Evolutionary conservation across 35 echinoderm and acorn worm species (phyloP).

Genomic region (Ophiothrix spiculata): DNA sequence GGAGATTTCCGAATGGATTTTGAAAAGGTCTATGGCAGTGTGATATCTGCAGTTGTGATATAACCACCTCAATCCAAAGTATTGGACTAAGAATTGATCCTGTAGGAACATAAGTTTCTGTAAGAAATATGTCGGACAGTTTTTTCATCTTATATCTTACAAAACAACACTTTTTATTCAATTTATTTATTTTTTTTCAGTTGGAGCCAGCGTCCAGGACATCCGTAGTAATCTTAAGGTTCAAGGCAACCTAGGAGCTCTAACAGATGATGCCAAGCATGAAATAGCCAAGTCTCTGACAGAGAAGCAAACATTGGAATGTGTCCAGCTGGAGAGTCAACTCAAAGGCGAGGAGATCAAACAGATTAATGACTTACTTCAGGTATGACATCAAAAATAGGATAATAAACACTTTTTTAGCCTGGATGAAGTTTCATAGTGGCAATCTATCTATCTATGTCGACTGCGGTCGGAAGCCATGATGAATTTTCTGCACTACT

Average conservation of each 20-base stretch:
- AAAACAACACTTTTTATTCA: slow-evolving; percentile 1
- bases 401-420: too few species aligned
- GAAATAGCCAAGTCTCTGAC: slow-evolving; percentile 70
- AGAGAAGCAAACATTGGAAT: slow-evolving; percentile 89
- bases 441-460: too few species aligned
- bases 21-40: too few species aligned
- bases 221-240: slow-evolving; percentile 76
- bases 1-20: too few species aligned
- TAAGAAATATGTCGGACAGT: not conserved
- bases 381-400: too few species aligned
- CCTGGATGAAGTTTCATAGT: too few species aligned
- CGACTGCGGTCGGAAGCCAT: too few species aligned
- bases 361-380: slow-evolving; percentile 65
- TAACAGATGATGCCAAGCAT: slow-evolving; percentile 78
- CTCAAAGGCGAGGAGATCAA: slow-evolving; percentile 68
- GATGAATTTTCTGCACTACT: too few species aligned
- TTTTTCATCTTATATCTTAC: not conserved
- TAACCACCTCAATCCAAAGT: not conserved
- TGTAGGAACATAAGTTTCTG: not conserved
- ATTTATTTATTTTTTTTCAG: slow-evolving; percentile 27
- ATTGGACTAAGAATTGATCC: too few species aligned
- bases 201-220: slow-evolving; percentile 45
- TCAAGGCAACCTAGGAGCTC: slow-evolving; percentile 44
- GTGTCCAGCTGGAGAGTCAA: slow-evolving; percentile 69
- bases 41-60: too few species aligned